Percentiles rank a stretch among this genome's conserved stretches.
Conservation (phyloP, 2,888 invertebrate genomes). For the Anarsia innoxiella region DNA sequence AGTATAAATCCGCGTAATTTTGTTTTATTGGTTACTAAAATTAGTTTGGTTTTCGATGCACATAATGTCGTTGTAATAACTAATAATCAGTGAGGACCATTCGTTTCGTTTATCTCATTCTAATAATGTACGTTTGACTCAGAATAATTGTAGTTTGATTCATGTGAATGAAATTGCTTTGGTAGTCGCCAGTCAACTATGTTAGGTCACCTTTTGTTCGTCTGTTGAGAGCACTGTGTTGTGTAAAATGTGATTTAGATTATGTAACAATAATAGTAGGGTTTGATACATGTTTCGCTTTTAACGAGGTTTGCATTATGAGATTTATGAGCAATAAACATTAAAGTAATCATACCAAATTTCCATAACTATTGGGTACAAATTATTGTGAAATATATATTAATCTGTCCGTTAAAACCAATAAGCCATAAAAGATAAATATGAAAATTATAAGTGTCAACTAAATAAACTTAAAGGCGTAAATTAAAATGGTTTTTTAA, state of each 20-base stretch:
- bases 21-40: conserved; percentile 13
- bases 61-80: conserved; percentile 50
- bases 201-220: conserved; percentile 25
- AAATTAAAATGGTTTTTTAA: no score
- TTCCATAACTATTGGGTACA: no score
- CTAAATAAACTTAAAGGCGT: no score
- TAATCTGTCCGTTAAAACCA: no score
- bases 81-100: conserved; percentile 46
- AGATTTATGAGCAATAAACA: no score
- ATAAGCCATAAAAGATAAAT: no score
- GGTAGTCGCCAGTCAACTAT: no score
- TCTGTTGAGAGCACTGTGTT: conserved; percentile 9
- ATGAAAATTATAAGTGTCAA: no score
- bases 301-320: not conserved
- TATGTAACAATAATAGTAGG: not conserved
- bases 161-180: conserved; percentile 18
- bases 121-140: conserved; percentile 34
- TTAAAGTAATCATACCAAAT: no score
- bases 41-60: conserved; percentile 28
- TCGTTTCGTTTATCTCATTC: conserved; percentile 50
- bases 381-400: no score
- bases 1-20: no score
- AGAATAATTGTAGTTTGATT: conserved; percentile 22
- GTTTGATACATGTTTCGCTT: not conserved
- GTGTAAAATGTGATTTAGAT: conserved; percentile 12